Evolutionary conservation across 1,140 invertebrate species (phyloP).

Genomic region (Drosophila sulfurigaster): DNA sequence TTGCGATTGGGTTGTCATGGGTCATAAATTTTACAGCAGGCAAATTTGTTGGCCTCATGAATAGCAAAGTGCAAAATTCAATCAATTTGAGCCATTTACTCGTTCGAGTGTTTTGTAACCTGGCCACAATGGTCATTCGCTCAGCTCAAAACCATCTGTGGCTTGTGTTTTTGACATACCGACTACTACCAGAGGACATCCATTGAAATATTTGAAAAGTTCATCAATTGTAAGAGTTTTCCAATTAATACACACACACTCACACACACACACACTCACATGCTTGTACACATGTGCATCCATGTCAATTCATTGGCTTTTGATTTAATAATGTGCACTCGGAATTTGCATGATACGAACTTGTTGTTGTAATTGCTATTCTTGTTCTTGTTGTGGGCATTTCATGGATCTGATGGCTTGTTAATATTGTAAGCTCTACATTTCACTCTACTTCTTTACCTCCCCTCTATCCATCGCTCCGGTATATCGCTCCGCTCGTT

Average conservation of each 20-base stretch:
- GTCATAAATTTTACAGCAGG: constrained; percentile 62
- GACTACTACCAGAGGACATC: constrained; percentile 25
- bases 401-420: constrained; percentile 32
- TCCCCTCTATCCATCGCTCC: not conserved
- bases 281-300: not conserved
- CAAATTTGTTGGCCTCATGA: constrained; percentile 80
- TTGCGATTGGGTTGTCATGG: constrained; percentile 32
- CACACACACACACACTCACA: constrained; percentile 20
- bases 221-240: constrained; percentile 60
- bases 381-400: constrained; percentile 14
- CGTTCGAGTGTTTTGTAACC: constrained; percentile 55
- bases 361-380: constrained; percentile 22
- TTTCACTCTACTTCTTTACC: not conserved
- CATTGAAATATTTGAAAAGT: constrained; percentile 61
- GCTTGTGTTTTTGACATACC: constrained; percentile 58
- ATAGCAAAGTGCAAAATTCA: constrained; percentile 81
- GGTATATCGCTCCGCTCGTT: not conserved
- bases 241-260: constrained; percentile 59
- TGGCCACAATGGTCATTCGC: constrained; percentile 48
- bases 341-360: constrained; percentile 38
- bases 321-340: constrained; percentile 50
- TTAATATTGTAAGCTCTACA: constrained; percentile 43
- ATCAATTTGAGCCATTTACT: constrained; percentile 81
- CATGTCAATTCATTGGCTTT: constrained; percentile 31
- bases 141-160: constrained; percentile 3